Evolutionary conservation across 2,113 vertebrate species (phyloP).

Genomic region (Oriolus oriolus): DNA sequence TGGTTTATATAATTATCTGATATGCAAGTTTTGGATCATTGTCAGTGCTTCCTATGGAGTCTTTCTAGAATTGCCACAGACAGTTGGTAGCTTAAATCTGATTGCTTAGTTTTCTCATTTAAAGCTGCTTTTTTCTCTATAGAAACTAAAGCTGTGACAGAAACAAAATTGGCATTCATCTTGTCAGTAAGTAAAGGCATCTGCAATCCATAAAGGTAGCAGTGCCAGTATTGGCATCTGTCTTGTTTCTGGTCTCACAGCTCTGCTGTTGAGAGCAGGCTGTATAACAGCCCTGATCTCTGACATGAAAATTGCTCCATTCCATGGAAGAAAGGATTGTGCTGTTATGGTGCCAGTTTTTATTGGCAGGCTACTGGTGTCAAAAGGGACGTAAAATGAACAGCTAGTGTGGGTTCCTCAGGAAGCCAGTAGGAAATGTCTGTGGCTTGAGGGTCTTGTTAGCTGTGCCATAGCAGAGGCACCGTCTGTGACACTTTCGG

Average conservation of each 20-base stretch:
- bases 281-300: neutral
- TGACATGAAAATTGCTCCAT: neutral
- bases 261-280: neutral
- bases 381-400: neutral
- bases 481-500: neutral
- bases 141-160: neutral
- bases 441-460: neutral
- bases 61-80: neutral
- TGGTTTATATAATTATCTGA: neutral
- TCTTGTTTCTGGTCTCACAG: neutral
- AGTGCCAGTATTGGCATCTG: slow-evolving; percentile 5
- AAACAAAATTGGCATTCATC: neutral
- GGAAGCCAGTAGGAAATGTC: neutral
- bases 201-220: neutral
- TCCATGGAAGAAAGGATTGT: neutral
- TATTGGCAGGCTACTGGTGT: neutral
- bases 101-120: neutral
- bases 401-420: neutral
- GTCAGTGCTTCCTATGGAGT: neutral
- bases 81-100: neutral
- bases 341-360: neutral
- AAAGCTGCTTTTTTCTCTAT: neutral
- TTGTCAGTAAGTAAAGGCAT: neutral
- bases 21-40: neutral
- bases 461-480: neutral